These are phyloP conservation scores for Andricus quercusramuli DNA, from an alignment of 2,888 invertebrate species.

Conservation along the genomic window DNA sequence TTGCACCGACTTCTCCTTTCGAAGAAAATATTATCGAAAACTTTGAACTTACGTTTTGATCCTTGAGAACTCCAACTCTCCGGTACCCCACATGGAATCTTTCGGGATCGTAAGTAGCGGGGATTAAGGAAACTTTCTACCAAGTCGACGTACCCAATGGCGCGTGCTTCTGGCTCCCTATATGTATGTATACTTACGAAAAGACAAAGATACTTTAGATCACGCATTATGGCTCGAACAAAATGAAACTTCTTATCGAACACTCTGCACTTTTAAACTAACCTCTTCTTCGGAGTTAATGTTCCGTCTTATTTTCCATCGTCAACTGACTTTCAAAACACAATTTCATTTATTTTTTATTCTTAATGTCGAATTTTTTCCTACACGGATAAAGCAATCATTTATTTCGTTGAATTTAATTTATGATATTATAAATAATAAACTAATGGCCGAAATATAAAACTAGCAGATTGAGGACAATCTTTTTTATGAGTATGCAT, in stretches of 20 bases:
- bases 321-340: neutral
- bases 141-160: slow-evolving; percentile 57
- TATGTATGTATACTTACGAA: slow-evolving; percentile 40
- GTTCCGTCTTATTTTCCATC: slow-evolving; percentile 26
- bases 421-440: too few species aligned
- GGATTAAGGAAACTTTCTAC: slow-evolving; percentile 61
- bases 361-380: too few species aligned
- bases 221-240: slow-evolving; percentile 36
- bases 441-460: too few species aligned
- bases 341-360: slow-evolving; percentile 1
- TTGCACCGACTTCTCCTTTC: slow-evolving; percentile 43
- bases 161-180: slow-evolving; percentile 51
- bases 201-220: slow-evolving; percentile 39
- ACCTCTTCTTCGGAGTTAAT: slow-evolving; percentile 21
- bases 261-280: slow-evolving; percentile 33
- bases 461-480: too few species aligned
- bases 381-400: too few species aligned
- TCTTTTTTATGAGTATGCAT: too few species aligned
- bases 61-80: slow-evolving; percentile 49
- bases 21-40: slow-evolving; percentile 58
- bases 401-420: too few species aligned
- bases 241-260: slow-evolving; percentile 36
- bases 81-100: slow-evolving; percentile 51
- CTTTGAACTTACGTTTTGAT: slow-evolving; percentile 61
- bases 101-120: slow-evolving; percentile 57